These are phyloP conservation scores for Sphaerophoria taeniata DNA, from an alignment of 2,888 invertebrate genomes.

Conservation along the genomic window DNA sequence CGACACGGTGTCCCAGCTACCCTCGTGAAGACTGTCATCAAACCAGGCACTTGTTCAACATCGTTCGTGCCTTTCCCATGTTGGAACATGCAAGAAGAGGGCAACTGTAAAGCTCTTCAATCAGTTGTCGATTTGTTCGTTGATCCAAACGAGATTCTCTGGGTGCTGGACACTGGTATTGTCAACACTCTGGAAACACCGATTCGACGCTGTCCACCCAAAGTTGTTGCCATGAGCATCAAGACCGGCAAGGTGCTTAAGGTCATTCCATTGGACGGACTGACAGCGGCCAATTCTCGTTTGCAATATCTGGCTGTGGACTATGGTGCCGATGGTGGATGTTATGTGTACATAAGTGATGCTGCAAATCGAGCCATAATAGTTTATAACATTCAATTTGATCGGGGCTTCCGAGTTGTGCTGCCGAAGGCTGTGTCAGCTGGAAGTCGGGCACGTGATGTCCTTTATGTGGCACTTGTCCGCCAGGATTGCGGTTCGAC, in stretches of 20 bases:
- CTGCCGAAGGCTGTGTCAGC: constrained; percentile 84
- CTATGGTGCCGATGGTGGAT: constrained; percentile 85
- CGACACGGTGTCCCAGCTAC: constrained; percentile 88
- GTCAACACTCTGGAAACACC: constrained; percentile 87
- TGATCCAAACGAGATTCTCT: constrained; percentile 87
- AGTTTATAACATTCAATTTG: constrained; percentile 87
- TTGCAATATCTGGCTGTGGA: constrained; percentile 89
- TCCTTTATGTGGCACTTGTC: constrained; percentile 87
- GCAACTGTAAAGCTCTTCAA: constrained; percentile 87
- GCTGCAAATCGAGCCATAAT: constrained; percentile 87
- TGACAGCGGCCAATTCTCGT: constrained; percentile 85
- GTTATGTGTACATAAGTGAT: constrained; percentile 87
- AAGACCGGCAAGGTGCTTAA: constrained; percentile 86
- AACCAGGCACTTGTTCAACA: constrained; percentile 83
- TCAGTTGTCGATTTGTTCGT: constrained; percentile 87
- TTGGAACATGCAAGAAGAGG: constrained; percentile 89
- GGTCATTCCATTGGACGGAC: constrained; percentile 85
- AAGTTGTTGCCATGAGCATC: constrained; percentile 86
- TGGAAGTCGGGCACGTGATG: constrained; percentile 85
- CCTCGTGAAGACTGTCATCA: constrained; percentile 84
- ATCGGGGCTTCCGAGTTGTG: constrained; percentile 86
- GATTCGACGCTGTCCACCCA: constrained; percentile 87
- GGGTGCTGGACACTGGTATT: constrained; percentile 89
- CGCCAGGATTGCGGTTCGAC: constrained; percentile 85
- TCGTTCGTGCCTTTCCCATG: constrained; percentile 86